Percentiles rank a stretch among this genome's conserved stretches.
Conservation (phyloP, 2,797 vertebrate species). For the Mormyrus proboscirostris region DNA sequence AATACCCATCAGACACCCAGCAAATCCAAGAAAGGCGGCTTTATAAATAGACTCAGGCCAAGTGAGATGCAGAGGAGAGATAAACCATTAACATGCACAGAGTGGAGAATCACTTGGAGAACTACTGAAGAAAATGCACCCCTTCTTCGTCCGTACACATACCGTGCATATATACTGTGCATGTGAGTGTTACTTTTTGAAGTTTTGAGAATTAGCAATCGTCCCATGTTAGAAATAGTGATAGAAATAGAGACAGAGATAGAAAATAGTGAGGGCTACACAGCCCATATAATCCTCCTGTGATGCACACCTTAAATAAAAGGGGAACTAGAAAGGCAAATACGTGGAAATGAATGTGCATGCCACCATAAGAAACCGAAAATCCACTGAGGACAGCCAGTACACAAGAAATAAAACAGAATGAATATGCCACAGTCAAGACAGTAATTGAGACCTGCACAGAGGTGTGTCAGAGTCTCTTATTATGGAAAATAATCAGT, state of each 20-base stretch:
- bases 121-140: neutral
- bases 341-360: neutral
- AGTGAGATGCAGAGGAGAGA: constrained; percentile 11
- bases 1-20: constrained; percentile 1
- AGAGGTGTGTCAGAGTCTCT: neutral
- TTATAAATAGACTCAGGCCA: constrained; percentile 32
- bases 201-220: neutral
- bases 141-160: neutral
- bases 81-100: constrained; percentile 1
- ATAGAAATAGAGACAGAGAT: neutral
- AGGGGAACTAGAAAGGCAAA: neutral
- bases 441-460: neutral
- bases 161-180: neutral
- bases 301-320: neutral
- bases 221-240: neutral
- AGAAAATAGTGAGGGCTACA: neutral
- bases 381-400: neutral
- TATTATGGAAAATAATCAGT: neutral
- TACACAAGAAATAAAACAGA: neutral
- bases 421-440: neutral
- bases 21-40: constrained; percentile 26
- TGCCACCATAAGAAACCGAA: neutral
- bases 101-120: neutral
- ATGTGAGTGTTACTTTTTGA: neutral
- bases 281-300: neutral